phyloP scores from a whole-genome alignment of 2,113 vertebrate species.

The Rhagologus leucostigma region DNA sequence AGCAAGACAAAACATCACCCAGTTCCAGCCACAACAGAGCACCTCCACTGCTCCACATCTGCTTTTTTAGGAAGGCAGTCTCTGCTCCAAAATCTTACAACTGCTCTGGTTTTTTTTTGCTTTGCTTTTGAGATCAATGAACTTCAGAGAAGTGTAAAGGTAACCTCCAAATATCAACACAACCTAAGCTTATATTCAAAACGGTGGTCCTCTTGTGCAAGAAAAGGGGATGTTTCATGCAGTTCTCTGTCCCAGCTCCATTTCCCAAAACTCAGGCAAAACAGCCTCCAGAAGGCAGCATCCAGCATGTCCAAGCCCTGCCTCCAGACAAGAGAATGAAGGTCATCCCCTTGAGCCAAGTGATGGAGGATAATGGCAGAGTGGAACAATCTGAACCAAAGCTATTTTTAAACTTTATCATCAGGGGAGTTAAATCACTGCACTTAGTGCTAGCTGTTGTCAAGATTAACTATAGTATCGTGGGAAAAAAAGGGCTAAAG shows the following conservation, averaged over 20 bases:
- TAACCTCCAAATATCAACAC: not conserved
- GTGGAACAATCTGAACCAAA: not conserved
- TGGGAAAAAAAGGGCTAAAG: constrained; percentile 19
- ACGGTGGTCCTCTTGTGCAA: not conserved
- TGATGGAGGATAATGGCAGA: not conserved
- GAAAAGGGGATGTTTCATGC: not conserved
- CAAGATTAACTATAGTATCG: not conserved
- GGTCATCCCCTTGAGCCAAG: not conserved
- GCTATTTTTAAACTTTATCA: constrained; percentile 44
- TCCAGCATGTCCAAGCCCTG: not conserved
- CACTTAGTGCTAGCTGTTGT: not conserved
- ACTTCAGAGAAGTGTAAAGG: not conserved
- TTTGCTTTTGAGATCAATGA: not conserved
- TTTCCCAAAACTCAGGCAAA: not conserved
- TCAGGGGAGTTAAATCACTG: constrained; percentile 8
- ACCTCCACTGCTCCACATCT: not conserved
- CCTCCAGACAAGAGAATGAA: not conserved
- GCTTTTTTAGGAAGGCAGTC: not conserved
- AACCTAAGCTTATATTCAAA: not conserved
- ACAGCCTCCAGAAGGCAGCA: not conserved
- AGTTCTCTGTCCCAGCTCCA: not conserved
- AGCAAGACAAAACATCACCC: not conserved
- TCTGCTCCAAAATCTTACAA: not conserved
- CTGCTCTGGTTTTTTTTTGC: not conserved
- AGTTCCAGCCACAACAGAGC: not conserved